phyloP scores from a whole-genome alignment of 2,888 invertebrate genomes.

The Sicus ferrugineus region DNA sequence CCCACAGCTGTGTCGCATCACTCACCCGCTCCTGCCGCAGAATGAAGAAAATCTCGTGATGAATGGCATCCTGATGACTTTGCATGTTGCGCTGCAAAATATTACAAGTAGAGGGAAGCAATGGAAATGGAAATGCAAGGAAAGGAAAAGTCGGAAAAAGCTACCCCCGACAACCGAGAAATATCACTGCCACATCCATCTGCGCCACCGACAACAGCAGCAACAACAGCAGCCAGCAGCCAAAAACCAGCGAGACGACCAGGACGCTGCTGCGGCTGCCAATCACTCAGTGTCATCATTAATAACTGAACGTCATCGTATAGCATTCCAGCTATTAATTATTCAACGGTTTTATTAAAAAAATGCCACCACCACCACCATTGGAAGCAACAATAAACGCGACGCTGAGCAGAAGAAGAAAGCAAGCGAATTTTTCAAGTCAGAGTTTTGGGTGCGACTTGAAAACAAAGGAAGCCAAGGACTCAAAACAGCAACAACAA shows the following conservation, averaged over 20 bases:
- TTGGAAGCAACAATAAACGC: neutral
- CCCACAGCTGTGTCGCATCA: neutral
- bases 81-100: slow-evolving; percentile 39
- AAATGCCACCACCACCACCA: slow-evolving; percentile 18
- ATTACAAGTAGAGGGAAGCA: slow-evolving; percentile 2
- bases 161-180: slow-evolving; percentile 23
- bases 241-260: neutral
- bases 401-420: neutral
- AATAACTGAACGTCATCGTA: slow-evolving; percentile 45
- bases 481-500: neutral
- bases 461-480: neutral
- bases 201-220: slow-evolving; percentile 24
- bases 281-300: slow-evolving; percentile 59
- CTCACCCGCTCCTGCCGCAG: neutral
- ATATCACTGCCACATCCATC: slow-evolving; percentile 15
- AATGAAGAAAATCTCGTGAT: slow-evolving; percentile 42
- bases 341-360: slow-evolving; percentile 46
- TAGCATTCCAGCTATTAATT: slow-evolving; percentile 60
- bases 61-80: slow-evolving; percentile 58
- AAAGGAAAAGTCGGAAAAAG: slow-evolving; percentile 7
- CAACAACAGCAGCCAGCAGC: too few species aligned
- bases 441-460: neutral
- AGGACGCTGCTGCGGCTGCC: slow-evolving; percentile 34
- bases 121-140: neutral
- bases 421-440: slow-evolving; percentile 11